Evolutionary conservation across 2,888 invertebrate genomes (phyloP).

Genomic region (Limnephilus marmoratus): DNA sequence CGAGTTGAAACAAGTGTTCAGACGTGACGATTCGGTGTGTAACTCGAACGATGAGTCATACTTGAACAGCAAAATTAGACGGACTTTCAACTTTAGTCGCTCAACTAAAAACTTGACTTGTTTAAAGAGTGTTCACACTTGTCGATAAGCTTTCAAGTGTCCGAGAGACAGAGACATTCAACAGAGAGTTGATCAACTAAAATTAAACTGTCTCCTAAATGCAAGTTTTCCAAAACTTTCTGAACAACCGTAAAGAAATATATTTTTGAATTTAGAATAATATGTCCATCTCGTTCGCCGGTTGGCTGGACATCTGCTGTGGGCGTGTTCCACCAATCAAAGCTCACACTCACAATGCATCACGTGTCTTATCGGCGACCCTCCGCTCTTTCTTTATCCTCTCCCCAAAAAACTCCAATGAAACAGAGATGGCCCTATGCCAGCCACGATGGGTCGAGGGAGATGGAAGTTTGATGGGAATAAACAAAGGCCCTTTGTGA

Average conservation of each 20-base stretch:
- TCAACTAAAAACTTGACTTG: too few relatives aligned
- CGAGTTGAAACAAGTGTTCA: too few relatives aligned
- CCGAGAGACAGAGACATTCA: too few relatives aligned
- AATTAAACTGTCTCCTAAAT: too few relatives aligned
- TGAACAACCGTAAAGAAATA: neutral
- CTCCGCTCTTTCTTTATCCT: conserved; percentile 40
- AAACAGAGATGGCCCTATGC: conserved; percentile 46
- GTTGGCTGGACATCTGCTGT: conserved; percentile 64
- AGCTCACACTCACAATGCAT: conserved; percentile 60
- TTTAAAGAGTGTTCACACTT: too few relatives aligned
- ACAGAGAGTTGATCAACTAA: too few relatives aligned
- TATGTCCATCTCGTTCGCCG: conserved; percentile 45
- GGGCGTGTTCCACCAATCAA: conserved; percentile 65
- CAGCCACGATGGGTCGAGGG: conserved; percentile 6
- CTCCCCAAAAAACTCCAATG: conserved; percentile 52
- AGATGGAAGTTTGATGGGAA: conserved; percentile 55
- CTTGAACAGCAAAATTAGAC: too few relatives aligned
- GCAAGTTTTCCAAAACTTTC: neutral
- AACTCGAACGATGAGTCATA: too few relatives aligned
- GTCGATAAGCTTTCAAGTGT: too few relatives aligned
- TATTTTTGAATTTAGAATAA: conserved; percentile 52
- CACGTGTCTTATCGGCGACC: conserved; percentile 61
- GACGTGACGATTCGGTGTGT: too few relatives aligned
- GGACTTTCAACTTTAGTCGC: too few relatives aligned
- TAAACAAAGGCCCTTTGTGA: conserved; percentile 60